These are phyloP conservation scores for Arvicola amphibius DNA, from an alignment of 2,797 vertebrate species.

Conservation along the genomic window DNA sequence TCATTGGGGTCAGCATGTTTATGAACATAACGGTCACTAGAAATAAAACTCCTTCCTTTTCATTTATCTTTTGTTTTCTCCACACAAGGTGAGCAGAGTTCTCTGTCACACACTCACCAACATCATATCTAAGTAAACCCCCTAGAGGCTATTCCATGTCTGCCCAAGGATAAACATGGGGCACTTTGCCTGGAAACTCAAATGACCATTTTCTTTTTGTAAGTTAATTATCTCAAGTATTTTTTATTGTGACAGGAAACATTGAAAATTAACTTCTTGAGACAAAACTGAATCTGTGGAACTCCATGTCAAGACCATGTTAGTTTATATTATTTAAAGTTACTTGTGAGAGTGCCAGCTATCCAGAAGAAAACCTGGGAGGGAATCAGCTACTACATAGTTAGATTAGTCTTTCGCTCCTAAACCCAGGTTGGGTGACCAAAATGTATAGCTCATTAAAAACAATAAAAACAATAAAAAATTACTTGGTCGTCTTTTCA, in stretches of 20 bases:
- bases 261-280: neutral
- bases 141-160: neutral
- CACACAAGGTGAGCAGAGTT: no score
- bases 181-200: neutral
- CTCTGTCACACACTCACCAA: neutral
- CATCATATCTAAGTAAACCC: accelerated
- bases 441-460: no score
- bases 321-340: neutral
- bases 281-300: neutral
- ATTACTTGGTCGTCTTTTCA: neutral
- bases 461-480: no score
- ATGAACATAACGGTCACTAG: accelerated
- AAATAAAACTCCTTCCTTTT: no score
- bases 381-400: no score
- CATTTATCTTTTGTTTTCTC: neutral
- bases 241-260: neutral
- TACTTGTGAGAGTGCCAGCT: neutral
- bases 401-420: no score
- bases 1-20: accelerated
- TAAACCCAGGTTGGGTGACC: no score
- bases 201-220: neutral
- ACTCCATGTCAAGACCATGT: neutral
- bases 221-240: neutral
- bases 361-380: no score
- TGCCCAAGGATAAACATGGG: no score